Evolutionary conservation across 35 echinoderm and acorn worm species (phyloP).

Genomic region (Stichopus chloronotus): DNA sequence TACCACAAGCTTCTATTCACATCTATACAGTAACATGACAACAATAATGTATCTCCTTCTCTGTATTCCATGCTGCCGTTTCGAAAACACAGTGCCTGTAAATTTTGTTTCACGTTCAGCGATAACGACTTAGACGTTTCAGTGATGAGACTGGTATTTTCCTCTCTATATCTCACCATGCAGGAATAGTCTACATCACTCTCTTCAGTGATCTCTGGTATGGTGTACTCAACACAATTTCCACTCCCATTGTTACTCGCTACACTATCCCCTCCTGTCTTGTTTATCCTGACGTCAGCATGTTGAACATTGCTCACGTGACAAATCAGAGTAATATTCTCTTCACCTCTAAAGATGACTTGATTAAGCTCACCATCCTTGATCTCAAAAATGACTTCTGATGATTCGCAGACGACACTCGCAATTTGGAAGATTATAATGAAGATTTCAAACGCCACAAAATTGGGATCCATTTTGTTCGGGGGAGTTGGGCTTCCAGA

Average conservation of each 20-base stretch:
- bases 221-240: slow-evolving; percentile 4
- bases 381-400: not conserved
- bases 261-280: not conserved
- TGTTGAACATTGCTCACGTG: not conserved
- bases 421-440: not conserved
- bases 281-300: slow-evolving; percentile 1
- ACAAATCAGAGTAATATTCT: not conserved
- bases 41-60: not conserved
- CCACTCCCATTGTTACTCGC: not conserved
- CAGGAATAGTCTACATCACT: not conserved
- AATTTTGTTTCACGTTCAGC: too few relatives aligned
- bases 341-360: slow-evolving; percentile 24
- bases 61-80: not conserved
- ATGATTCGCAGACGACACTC: not conserved
- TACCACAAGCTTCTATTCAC: not conserved
- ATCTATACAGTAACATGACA: not conserved
- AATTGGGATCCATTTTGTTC: not conserved
- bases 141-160: not conserved
- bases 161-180: not conserved
- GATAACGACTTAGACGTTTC: not conserved
- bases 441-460: not conserved
- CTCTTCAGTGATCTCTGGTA: not conserved
- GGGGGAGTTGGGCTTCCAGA: too few relatives aligned
- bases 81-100: not conserved
- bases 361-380: not conserved